A percentile compares a stretch with the other conserved stretches of the same genome.
Conservation (phyloP, 2,888 invertebrate species). For the Spicauda simplicius region DNA sequence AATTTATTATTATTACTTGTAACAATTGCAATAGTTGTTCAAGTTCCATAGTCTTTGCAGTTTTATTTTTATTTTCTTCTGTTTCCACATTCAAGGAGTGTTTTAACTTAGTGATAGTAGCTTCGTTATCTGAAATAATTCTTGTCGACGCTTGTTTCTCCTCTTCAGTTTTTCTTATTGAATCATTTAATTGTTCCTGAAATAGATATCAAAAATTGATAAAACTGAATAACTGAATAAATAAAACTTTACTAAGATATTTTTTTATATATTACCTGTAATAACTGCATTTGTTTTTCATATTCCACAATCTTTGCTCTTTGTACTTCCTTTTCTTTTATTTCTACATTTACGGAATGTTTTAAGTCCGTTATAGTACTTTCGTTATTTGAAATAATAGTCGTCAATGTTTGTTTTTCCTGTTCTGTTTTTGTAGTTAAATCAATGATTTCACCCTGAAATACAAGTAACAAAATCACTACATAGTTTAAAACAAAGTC, state of each 20-base stretch:
- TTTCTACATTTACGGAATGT: not conserved
- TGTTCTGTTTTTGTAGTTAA: too few species aligned
- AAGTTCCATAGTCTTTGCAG: not conserved
- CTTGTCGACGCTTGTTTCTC: not conserved
- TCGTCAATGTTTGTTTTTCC: not conserved
- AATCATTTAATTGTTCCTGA: slow-evolving; percentile 51
- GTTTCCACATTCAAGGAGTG: not conserved
- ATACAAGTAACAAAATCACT: too few species aligned
- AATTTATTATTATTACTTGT: not conserved
- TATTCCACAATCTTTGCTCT: not conserved
- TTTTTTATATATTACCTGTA: slow-evolving; percentile 11
- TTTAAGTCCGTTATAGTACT: not conserved
- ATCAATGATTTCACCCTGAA: too few species aligned
- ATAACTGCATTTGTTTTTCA: not conserved
- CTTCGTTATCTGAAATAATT: not conserved
- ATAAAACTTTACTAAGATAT: too few species aligned
- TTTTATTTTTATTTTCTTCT: not conserved
- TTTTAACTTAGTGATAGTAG: not conserved
- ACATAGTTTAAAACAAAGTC: too few species aligned
- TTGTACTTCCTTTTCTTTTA: not conserved
- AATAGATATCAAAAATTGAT: slow-evolving; percentile 6
- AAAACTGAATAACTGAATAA: too few species aligned
- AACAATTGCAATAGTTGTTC: not conserved
- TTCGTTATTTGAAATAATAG: not conserved
- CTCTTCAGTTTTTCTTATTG: slow-evolving; percentile 39